Evolutionary conservation across 2,888 invertebrate species (phyloP), one percentile per base, ranked within the genome.

Genomic region (Orthosia gothica): DNA sequence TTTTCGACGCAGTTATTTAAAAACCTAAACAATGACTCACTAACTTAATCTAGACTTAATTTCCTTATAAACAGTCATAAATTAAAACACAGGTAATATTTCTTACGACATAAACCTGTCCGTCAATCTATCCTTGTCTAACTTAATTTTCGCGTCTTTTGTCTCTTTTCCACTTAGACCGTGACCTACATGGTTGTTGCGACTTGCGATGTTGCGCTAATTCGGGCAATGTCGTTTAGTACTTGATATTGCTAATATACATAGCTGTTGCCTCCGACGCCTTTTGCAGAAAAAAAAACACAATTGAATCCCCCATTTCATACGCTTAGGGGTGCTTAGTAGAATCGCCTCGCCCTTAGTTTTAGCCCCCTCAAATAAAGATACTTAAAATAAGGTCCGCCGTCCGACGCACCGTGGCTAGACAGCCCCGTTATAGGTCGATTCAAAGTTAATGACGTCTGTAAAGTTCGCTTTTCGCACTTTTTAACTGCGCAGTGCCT

Each of bases 171-270:
- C 82, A 82, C 90, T 77, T 20, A 74, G 83, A 92, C 94, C 95
- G 91, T 95, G 95, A 95, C 95, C 95, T 91, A 95, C 92, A 94
- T 95, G 91, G 71, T 79, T 73, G 88, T 83, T 84, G 86, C 89
- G 87, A 83, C 86, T 83, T 84, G 86, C 89, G 86, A 83, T 86
- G 90, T 91, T 92, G 92, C 87, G 92, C 94, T 94, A 95, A 95
- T 94, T 94, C 90, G 85, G 91, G 87, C 90, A 87, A 92, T 93
- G 92, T 91, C 91, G 86, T 77, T 57, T 52, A 54, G 70, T 63
- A 74, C 47, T 50, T 40, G 40, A 40, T 59, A 64, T 54, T 67
- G 67, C 70, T 66, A 61, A 64, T 80, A 50, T 70, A 64, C 18
- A n/a, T n/a, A 54, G 16, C 5, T 26, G 12, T 23, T 58, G 15